phyloP scores from a whole-genome alignment of 2,797 vertebrate genomes.

The Cossypha caffra region DNA sequence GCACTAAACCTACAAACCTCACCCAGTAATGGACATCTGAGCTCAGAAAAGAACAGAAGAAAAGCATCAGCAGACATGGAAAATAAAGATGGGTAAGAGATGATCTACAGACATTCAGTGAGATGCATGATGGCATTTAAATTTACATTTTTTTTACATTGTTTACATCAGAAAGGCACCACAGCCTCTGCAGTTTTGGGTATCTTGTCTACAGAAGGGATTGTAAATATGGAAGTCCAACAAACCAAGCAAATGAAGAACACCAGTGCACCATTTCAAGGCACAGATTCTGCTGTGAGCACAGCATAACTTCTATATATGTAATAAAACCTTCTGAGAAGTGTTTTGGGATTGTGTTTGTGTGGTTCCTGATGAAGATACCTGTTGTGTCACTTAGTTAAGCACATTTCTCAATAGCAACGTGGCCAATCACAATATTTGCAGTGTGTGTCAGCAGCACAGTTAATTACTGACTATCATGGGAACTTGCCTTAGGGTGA shows the following conservation, averaged over 20 bases:
- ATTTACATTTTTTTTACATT: background rate
- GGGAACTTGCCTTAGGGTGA: background rate
- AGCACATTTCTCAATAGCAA: background rate
- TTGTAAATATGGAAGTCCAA: background rate
- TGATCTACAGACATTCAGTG: background rate
- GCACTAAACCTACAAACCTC: background rate
- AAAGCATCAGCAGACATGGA: background rate
- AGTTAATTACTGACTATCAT: slow-evolving; percentile 5
- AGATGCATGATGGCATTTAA: background rate
- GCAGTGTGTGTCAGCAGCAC: background rate
- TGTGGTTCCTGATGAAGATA: background rate
- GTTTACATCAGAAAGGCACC: background rate
- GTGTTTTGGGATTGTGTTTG: background rate
- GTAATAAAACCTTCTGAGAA: background rate
- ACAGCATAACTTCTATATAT: background rate
- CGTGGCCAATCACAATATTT: background rate
- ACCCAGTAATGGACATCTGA: background rate
- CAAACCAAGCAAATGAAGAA: background rate
- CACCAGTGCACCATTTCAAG: background rate
- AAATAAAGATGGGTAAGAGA: background rate
- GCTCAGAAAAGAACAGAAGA: background rate
- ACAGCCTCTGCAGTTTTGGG: background rate
- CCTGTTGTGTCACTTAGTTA: background rate
- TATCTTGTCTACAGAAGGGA: background rate
- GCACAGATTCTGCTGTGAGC: background rate